Evolutionary conservation across 1,140 invertebrate species (phyloP), one percentile per base, ranked within the genome.

Genomic region (Scaptomyza pallida): DNA sequence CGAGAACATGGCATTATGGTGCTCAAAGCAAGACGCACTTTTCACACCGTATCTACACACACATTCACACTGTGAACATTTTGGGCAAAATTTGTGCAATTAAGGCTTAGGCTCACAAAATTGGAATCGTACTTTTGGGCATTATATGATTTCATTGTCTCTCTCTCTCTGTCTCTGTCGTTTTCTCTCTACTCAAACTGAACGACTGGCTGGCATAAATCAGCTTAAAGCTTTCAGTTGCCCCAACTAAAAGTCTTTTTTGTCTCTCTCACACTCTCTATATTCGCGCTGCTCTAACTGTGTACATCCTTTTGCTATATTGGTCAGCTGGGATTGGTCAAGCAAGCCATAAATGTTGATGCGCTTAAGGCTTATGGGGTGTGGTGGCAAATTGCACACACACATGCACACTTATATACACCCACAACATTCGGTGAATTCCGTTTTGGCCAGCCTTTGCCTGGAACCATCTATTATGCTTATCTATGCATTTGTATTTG

Each of bases 341-440:
- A 51, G 23, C 33, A n/a, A 37, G 43, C 60, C 52, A 57, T 71
- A 71, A 71, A 71, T 21, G 52, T 44, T 71, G 68, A 52, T 65
- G 68, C 52, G 61, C 52, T 71, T 57, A 71, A 57, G 45, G 45
- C 35, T 65, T 30, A 9, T 30, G 26, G 5, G 23, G 23, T n/a
- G 23, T 26, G 23, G 23, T 26, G 23, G 23, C 23, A 26, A 2
- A 6, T n/a, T n/a, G 26, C 8, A 9, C 26, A 9, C 26, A 30
- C 5, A 30, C 26, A 9, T 8, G 9, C 26, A 10, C 5, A 30
- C 26, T 9, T 6, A 30, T 30, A 26, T 1, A 1, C 26, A 30
- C 26, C 8, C 26, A 30, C 26, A 1, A 30, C 8, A 30, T 4
- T 35, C 10, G 33, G 0, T 35, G 33, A 5, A n/a, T n/a, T 35